Base-by-base conservation (phyloP, 1,140 invertebrate species). In the Scylla paramamosain region DNA sequence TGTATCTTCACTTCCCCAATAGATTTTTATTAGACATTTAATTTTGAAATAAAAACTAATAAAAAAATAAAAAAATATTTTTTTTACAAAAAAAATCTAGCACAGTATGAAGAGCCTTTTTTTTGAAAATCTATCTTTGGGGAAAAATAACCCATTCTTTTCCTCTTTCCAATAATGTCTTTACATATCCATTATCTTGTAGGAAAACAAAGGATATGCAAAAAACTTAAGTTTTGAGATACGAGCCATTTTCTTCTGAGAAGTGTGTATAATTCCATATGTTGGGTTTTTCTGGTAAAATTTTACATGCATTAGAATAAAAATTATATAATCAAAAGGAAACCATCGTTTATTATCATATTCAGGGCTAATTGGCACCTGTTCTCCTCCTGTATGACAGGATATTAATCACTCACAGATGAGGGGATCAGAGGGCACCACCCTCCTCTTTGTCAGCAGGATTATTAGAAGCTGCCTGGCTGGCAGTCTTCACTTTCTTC, bases 391-490 rank as follows among this genome's bases (percentile, higher is more conserved):
- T 32, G 8, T 32, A 59, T 67, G 31, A 77, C 29, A 92, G 45
- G 91, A 67, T 92, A 92, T 77, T 92, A 92, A 20, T 92, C 91
- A 67, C 91, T 92, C 91, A 29, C n/a, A 67, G 29, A 52, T 67
- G 52, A 92, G 52, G 91, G 91, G 77, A 67, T 92, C 91, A 77
- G 91, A 29, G 67, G 91, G 52, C 52, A 52, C 91, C 91, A 92
- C 91, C 52, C 67, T 77, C n/a, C 91, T 92, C 91, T 59, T 77
- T 92, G 91, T 92, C 67, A 52, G 52, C 91, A 92, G 31, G 91
- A 28, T 92, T n/a, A n/a, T 77, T 90, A 77, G 67, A 77, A 77
- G 67, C 67, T n/a, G 0, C 67, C 67, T 77, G 67, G 0, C 25
- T 77, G 67, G 67, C n/a, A 77, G 67, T 77, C 10, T 77, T 77